phyloP scores from a whole-genome alignment of 1,140 invertebrate genomes.

The Drosophila nannoptera region DNA sequence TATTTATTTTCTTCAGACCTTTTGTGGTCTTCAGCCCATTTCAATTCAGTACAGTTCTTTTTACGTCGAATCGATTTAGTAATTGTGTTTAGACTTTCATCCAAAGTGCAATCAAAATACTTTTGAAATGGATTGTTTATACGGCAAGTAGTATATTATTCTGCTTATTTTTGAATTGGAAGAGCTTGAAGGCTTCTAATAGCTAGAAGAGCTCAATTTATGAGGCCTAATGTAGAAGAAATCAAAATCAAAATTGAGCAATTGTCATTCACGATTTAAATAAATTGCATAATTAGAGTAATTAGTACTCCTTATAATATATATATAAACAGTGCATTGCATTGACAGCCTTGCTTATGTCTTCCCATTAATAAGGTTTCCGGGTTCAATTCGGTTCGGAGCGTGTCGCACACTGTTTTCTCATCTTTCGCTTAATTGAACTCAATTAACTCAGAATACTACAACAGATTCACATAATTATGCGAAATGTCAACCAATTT shows the following conservation, averaged over 20 bases:
- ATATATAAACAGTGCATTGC: not conserved
- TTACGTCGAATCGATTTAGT: not conserved
- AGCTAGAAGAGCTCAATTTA: not conserved
- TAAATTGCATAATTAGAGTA: no score
- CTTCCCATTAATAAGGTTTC: conserved; percentile 2
- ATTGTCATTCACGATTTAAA: no score
- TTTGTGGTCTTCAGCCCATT: no score
- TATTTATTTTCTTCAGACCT: not conserved
- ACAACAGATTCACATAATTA: conserved; percentile 34
- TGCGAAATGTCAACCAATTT: conserved; percentile 30
- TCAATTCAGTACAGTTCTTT: not conserved
- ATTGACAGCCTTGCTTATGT: conserved; percentile 5
- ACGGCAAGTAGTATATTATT: conserved; percentile 1
- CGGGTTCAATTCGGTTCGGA: conserved; percentile 18
- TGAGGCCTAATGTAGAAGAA: no score
- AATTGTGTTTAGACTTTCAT: conserved; percentile 12
- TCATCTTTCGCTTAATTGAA: conserved; percentile 53
- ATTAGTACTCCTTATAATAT: not conserved
- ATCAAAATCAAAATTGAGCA: no score
- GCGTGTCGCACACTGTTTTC: conserved; percentile 53
- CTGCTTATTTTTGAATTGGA: conserved; percentile 11
- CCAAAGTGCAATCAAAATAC: conserved; percentile 21
- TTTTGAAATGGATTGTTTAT: conserved; percentile 11
- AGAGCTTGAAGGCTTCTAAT: not conserved
- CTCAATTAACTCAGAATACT: conserved; percentile 46